Conservation (phyloP, 1,140 invertebrate genomes). For the Macrobrachium nipponense region DNA sequence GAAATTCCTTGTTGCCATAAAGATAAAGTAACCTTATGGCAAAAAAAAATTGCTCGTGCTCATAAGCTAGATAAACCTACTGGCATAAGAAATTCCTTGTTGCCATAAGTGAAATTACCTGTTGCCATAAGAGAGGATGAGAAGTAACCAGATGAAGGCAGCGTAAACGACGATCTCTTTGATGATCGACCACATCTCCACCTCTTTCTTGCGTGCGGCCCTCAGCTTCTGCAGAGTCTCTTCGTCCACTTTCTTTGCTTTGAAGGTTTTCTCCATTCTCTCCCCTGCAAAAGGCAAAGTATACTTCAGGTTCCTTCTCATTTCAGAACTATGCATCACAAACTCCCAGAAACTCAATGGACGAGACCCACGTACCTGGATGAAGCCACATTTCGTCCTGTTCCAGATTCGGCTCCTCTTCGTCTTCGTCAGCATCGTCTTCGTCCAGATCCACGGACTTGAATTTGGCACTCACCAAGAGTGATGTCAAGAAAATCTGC, state of each 20-base stretch:
- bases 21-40: slow-evolving; percentile 69
- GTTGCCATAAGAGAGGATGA: slow-evolving; percentile 67
- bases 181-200: slow-evolving; percentile 70
- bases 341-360: background rate
- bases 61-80: background rate
- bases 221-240: slow-evolving; percentile 64
- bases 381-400: slow-evolving; percentile 51
- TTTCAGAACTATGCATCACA: background rate
- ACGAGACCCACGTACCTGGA: background rate
- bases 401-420: slow-evolving; percentile 36
- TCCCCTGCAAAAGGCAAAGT: background rate
- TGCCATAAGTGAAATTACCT: slow-evolving; percentile 8
- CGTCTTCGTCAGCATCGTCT: slow-evolving; percentile 54
- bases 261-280: slow-evolving; percentile 17
- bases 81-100: no score
- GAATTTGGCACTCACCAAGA: slow-evolving; percentile 71
- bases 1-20: slow-evolving; percentile 63
- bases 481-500: slow-evolving; percentile 69
- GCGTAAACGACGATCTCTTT: slow-evolving; percentile 71
- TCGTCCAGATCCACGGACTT: slow-evolving; percentile 67
- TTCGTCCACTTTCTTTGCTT: slow-evolving; percentile 29
- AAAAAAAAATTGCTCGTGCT: no score
- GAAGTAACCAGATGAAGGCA: slow-evolving; percentile 72
- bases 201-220: slow-evolving; percentile 68
- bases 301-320: no score